Percentiles rank a stretch among this genome's conserved stretches.
These are phyloP conservation scores for Magallana nippona DNA, from an alignment of 2,888 invertebrate species.

Conservation along the genomic window DNA sequence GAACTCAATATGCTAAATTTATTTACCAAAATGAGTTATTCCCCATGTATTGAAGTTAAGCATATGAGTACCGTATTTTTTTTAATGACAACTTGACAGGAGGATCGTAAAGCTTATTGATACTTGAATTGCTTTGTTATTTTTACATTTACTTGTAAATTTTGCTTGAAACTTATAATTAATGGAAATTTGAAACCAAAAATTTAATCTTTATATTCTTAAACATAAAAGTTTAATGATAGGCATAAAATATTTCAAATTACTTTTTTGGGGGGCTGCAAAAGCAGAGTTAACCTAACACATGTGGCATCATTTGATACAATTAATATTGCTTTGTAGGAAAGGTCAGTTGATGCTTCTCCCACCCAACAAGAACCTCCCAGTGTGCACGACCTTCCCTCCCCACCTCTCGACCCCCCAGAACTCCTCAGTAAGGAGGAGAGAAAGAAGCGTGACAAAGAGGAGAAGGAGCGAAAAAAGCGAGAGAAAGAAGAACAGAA, in stretches of 20 bases:
- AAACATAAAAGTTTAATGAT: too few species aligned
- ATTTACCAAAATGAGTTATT: too few species aligned
- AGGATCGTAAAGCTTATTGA: background rate
- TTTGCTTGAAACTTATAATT: too few species aligned
- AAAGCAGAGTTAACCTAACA: too few species aligned
- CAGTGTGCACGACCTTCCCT: slow-evolving; percentile 37
- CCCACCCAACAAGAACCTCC: slow-evolving; percentile 45
- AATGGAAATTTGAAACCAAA: too few species aligned
- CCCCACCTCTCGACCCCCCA: slow-evolving; percentile 38
- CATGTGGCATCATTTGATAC: background rate
- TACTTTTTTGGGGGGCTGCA: too few species aligned
- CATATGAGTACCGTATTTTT: too few species aligned
- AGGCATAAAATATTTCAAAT: too few species aligned
- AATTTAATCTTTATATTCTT: too few species aligned
- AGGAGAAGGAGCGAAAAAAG: slow-evolving; percentile 61
- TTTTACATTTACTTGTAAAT: too few species aligned
- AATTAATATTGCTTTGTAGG: slow-evolving; percentile 43
- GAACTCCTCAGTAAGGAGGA: slow-evolving; percentile 56
- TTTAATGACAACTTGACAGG: background rate
- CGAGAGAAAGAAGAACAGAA: slow-evolving; percentile 59
- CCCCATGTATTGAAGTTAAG: too few species aligned
- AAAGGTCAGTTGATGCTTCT: slow-evolving; percentile 45
- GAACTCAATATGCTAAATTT: too few species aligned
- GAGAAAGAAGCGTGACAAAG: slow-evolving; percentile 55
- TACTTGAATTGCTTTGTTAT: background rate